Percentiles rank a stretch among this genome's conserved stretches.
These are phyloP conservation scores for Nomada ferruginata DNA, from an alignment of 2,888 invertebrate genomes.

Conservation along the genomic window DNA sequence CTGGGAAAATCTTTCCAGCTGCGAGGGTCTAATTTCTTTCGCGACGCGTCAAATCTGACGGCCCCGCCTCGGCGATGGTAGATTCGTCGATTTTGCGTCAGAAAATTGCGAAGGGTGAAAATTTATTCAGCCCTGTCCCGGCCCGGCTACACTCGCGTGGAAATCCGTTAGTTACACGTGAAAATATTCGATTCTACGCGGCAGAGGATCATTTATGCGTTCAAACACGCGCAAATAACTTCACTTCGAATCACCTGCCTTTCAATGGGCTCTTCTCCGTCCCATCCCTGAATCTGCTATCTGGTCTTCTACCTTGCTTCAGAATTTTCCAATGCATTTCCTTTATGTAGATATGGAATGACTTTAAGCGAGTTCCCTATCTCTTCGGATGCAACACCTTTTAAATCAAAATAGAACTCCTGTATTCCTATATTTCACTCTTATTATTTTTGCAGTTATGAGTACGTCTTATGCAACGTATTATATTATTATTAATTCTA, in stretches of 20 bases:
- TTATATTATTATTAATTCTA: no score
- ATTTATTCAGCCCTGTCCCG: slow-evolving; percentile 60
- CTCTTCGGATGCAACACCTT: no score
- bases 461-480: no score
- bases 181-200: slow-evolving; percentile 27
- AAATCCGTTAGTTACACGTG: slow-evolving; percentile 62
- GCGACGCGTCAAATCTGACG: not conserved
- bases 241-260: slow-evolving; percentile 16
- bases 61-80: not conserved
- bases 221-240: slow-evolving; percentile 22
- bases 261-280: not conserved
- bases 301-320: not conserved
- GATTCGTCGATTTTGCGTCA: slow-evolving; percentile 63
- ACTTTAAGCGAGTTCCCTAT: no score
- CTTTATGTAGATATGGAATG: not conserved
- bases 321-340: not conserved
- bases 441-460: no score
- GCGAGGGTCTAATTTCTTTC: slow-evolving; percentile 21
- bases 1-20: not conserved
- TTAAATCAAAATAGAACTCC: no score
- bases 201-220: slow-evolving; percentile 32
- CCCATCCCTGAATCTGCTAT: not conserved
- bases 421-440: no score
- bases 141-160: slow-evolving; percentile 56
- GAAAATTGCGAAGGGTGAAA: slow-evolving; percentile 72